Percentiles rank a stretch among this genome's conserved stretches.
These are phyloP conservation scores for Ephialtes manifestator DNA, from an alignment of 2,888 invertebrate species.

Conservation along the genomic window DNA sequence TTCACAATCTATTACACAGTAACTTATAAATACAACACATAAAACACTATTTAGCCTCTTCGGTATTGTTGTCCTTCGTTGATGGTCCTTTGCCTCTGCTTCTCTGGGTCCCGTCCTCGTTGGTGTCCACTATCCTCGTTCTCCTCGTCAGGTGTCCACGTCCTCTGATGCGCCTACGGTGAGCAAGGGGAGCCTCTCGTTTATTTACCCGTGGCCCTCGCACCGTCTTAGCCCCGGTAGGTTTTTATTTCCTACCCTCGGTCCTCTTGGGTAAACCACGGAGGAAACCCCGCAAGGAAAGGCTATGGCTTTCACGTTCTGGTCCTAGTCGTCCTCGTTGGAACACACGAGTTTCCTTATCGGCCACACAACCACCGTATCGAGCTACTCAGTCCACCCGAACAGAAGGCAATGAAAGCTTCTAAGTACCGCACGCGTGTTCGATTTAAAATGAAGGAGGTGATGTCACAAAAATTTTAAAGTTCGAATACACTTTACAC, in stretches of 20 bases:
- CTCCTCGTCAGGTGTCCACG: background rate
- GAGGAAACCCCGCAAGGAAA: constrained; percentile 16
- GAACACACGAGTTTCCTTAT: background rate
- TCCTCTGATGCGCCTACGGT: background rate
- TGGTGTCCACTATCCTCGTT: background rate
- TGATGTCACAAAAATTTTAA: background rate
- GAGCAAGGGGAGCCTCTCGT: constrained; percentile 4
- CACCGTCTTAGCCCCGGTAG: constrained; percentile 12
- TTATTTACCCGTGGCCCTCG: constrained; percentile 4
- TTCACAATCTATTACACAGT: background rate
- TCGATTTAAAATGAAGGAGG: background rate
- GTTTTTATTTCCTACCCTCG: background rate
- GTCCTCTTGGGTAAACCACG: constrained; percentile 20
- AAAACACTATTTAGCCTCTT: background rate
- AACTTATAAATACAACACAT: background rate
- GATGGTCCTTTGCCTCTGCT: background rate
- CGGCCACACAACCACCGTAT: background rate
- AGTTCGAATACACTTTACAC: background rate
- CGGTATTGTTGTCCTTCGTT: background rate
- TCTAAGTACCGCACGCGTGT: background rate
- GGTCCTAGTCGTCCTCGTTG: background rate
- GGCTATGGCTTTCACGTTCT: background rate
- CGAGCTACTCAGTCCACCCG: constrained; percentile 18
- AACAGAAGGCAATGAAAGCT: background rate
- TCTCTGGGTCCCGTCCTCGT: background rate